Evolutionary conservation across 2,888 invertebrate genomes (phyloP), one percentile per base, ranked within the genome.

Genomic region (Pegoplata infirma): DNA sequence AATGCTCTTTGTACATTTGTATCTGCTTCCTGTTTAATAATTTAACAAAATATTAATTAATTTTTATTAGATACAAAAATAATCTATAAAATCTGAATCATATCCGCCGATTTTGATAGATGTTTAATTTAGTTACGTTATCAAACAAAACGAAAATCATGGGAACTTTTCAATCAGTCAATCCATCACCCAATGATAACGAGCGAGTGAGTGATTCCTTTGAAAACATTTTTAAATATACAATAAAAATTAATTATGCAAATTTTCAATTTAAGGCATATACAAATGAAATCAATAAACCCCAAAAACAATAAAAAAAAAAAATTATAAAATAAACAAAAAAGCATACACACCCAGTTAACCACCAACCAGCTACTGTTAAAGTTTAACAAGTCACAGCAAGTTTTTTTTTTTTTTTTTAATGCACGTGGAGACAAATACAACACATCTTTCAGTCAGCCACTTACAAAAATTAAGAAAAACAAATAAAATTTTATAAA

Each of bases 181-280:
- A 5, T 64, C 19, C 55, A 63, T 46, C n/a, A 73, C 32, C 53
- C 63, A 58, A 5, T 19, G 23, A 19, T 59, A 8, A 63, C n/a
- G n/a, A n/a, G n/a, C n/a, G n/a, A n/a, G n/a, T n/a, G n/a, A n/a
- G n/a, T 71, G 32, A 21, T 47, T 53, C 23, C n/a, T 61, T 49
- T 49, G 25, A 17, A 44, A 55, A 51, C 28, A n/a, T 32, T 16
- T 6, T 36, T 51, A 64, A 76, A 78, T 46, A 49, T 78, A 81
- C 81, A 85, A 86, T 86, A 86, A 85, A 86, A 84, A 61, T 82
- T 83, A 85, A 86, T 87, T 86, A 87, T 85, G 86, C 85, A 84
- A 87, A 85, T 87, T 75, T 59, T 40, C 3, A 28, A 51, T 55
- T 47, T 40, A 47, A 61, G 23, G 32, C 19, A 51, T 32, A 28